Base-by-base conservation (phyloP, 2,888 invertebrate species). In the Watsonalla binaria region DNA sequence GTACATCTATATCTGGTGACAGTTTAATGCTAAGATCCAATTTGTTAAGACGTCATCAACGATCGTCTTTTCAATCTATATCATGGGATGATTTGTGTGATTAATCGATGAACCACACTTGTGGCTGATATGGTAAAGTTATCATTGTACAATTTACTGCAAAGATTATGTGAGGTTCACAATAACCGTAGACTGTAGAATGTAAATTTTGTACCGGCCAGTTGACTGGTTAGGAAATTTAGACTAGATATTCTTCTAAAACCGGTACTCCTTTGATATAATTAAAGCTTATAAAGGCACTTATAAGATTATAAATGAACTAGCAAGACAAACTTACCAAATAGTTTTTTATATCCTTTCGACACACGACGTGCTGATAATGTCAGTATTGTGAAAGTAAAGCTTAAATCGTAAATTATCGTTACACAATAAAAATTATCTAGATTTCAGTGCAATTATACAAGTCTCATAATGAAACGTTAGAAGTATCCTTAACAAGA, bases 401-500 rank as follows among this genome's bases (percentile, higher is more conserved):
- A 8, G 49, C 35, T 37, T 15, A 35, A 35, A 37, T 39, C 49
- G 15, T 49, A 49, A 9, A 37, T 49, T 37, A 11, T 14, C 11
- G 15, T 49, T 49, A 37, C 49, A 49, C 46, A 51, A 58, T 48
- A 54, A 51, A 52, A 55, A 55, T 47, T 34, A 54, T 54, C 54
- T 58, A 51, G 55, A 60, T 58, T 53, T 35, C 13, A 37, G 47
- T 13, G n/a, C 5, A 35, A n/a, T n/a, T 15, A 14, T 37, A 13
- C 45, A 33, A 37, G 50, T n/a, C 46, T 46, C 24, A 57, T 56
- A 55, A 45, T 49, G 42, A 51, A n/a, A 52, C 52, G 57, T 37
- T 51, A 57, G 54, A 61, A 62, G 59, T 59, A 61, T 51, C 51
- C 11, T 53, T 46, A 50, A 34, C 34, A 13, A 14, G 51, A 54